phyloP scores from a whole-genome alignment of 2,888 invertebrate genomes.

The Drosophila yooni region DNA sequence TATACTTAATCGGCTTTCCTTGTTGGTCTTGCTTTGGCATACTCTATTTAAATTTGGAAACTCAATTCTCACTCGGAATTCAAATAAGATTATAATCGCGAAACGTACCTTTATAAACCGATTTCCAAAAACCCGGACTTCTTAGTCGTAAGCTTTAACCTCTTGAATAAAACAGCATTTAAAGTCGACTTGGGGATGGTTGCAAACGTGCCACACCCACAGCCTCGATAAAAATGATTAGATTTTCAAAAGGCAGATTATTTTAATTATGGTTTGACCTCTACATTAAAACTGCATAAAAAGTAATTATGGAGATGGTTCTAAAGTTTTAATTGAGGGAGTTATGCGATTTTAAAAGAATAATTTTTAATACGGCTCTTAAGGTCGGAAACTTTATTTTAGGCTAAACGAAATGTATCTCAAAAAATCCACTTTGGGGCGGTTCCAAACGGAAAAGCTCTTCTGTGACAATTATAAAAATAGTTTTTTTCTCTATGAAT shows the following conservation, averaged over 20 bases:
- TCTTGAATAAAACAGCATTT: background rate
- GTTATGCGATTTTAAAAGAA: background rate
- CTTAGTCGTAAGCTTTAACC: background rate
- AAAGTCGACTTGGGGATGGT: background rate
- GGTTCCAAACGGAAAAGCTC: no score
- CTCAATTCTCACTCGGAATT: no score
- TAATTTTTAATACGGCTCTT: background rate
- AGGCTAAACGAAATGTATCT: background rate
- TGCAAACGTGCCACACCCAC: background rate
- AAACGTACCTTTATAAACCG: background rate
- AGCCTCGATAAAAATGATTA: background rate
- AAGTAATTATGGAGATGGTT: background rate
- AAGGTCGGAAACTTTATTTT: background rate
- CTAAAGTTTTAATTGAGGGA: background rate
- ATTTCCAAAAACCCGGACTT: background rate
- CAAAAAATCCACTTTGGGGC: background rate
- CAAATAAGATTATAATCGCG: no score
- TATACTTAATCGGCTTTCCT: background rate
- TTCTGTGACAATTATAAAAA: background rate
- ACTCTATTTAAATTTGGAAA: background rate
- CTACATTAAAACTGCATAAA: background rate
- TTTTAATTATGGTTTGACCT: background rate
- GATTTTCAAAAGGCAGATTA: background rate
- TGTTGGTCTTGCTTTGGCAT: background rate
- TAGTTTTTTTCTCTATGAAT: background rate